These are phyloP conservation scores for Mycogona germanica DNA, from an alignment of 2,888 invertebrate genomes.

Conservation along the genomic window DNA sequence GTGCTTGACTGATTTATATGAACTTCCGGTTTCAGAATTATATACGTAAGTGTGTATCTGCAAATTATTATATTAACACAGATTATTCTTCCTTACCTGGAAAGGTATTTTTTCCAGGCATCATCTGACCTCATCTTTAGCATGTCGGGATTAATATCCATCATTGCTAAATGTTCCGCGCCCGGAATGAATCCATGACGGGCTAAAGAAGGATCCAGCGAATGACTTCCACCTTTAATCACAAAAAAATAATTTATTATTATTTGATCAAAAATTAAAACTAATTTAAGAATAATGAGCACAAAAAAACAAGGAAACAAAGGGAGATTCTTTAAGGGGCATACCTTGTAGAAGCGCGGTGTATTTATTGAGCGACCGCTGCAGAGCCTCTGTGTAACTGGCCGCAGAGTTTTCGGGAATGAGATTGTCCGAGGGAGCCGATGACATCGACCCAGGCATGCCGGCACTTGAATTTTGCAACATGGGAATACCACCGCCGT, in stretches of 20 bases:
- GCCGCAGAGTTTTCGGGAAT: not conserved
- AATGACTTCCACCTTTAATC: conserved; percentile 5
- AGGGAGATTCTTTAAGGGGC: not conserved
- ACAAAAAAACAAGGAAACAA: no score
- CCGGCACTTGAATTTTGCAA: not conserved
- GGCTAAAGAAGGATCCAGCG: conserved; percentile 5
- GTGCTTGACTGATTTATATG: no score
- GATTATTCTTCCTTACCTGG: conserved; percentile 34
- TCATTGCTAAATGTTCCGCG: conserved; percentile 23
- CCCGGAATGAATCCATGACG: conserved; percentile 12
- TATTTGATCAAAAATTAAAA: not conserved
- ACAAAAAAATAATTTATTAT: not conserved
- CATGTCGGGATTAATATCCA: conserved; percentile 26
- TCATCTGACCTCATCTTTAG: conserved; percentile 37
- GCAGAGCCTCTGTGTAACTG: conserved; percentile 7
- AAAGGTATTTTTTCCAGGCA: conserved; percentile 45
- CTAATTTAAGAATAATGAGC: no score
- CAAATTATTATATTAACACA: no score
- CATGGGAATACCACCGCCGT: not conserved
- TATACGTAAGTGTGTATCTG: no score
- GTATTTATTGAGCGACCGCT: conserved; percentile 13
- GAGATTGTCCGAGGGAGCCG: conserved; percentile 3
- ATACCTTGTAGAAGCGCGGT: conserved; percentile 7
- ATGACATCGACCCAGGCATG: not conserved
- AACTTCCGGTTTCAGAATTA: no score